Evolutionary conservation across 2,797 vertebrate species (phyloP).

Genomic region (Cirrhinus mrigala): DNA sequence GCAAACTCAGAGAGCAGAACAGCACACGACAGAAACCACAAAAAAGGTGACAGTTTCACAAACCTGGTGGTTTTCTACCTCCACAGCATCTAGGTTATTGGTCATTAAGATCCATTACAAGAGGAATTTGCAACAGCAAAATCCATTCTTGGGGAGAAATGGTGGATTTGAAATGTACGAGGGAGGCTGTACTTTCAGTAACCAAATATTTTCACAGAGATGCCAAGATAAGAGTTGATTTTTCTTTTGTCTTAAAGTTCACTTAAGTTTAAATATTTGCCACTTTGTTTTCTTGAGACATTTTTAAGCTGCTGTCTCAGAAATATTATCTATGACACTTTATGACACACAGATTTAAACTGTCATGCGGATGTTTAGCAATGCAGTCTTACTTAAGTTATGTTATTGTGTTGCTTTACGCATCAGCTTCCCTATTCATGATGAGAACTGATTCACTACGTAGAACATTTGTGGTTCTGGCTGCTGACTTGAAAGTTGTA

Average conservation of each 20-base stretch:
- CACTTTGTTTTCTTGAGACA: not conserved
- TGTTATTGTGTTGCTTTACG: not conserved
- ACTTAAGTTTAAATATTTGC: not conserved
- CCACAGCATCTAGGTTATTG: not conserved
- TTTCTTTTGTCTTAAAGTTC: not conserved
- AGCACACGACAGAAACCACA: conserved; percentile 19
- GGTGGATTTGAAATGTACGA: not conserved
- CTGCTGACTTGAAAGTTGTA: not conserved
- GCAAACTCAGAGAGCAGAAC: not conserved
- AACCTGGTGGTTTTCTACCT: not conserved
- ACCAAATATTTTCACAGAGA: not conserved
- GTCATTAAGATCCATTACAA: not conserved
- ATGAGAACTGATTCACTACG: conserved; percentile 34
- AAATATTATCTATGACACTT: not conserved
- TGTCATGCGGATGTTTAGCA: conserved; percentile 1
- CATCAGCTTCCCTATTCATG: conserved; percentile 22
- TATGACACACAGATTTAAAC: not conserved
- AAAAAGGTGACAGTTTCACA: conserved; percentile 34
- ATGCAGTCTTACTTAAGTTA: not conserved
- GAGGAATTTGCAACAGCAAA: not conserved
- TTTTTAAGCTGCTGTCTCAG: not conserved
- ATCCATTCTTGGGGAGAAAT: not conserved
- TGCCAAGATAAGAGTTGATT: not conserved
- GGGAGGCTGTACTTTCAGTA: not conserved
- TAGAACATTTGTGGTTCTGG: not conserved